Evolutionary conservation across 2,113 vertebrate genomes (phyloP).

Genomic region (Sciurus niger): DNA sequence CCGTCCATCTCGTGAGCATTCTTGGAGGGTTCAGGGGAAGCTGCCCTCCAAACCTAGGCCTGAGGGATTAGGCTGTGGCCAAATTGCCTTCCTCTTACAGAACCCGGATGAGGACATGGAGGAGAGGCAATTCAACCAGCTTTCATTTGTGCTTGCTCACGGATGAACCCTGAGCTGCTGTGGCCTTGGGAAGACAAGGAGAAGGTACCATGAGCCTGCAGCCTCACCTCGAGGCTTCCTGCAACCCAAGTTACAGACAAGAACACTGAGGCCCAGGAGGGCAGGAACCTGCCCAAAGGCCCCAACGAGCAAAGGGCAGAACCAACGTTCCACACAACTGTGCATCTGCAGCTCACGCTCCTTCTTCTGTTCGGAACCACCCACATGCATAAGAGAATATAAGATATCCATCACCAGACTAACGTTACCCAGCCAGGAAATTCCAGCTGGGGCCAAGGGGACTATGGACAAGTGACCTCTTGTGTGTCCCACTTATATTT

Average conservation of each 20-base stretch:
- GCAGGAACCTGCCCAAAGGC: not conserved
- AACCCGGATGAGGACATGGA: not conserved
- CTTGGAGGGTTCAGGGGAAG: not conserved
- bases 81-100: not conserved
- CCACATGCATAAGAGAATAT: not conserved
- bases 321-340: not conserved
- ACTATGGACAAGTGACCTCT: not conserved
- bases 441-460: not conserved
- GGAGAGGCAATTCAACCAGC: no score
- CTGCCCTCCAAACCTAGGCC: not conserved
- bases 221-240: not conserved
- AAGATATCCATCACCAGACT: not conserved
- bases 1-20: not conserved
- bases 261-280: not conserved
- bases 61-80: not conserved
- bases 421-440: not conserved
- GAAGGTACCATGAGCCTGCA: not conserved
- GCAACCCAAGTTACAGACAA: not conserved
- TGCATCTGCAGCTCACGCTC: not conserved
- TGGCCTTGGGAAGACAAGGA: not conserved
- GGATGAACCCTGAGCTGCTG: not conserved
- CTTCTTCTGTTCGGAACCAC: not conserved
- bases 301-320: not conserved
- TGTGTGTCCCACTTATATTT: not conserved
- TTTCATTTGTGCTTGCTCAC: accelerated